Base-by-base conservation (phyloP, 2,888 invertebrate species). In the Epinotia bilunana region DNA sequence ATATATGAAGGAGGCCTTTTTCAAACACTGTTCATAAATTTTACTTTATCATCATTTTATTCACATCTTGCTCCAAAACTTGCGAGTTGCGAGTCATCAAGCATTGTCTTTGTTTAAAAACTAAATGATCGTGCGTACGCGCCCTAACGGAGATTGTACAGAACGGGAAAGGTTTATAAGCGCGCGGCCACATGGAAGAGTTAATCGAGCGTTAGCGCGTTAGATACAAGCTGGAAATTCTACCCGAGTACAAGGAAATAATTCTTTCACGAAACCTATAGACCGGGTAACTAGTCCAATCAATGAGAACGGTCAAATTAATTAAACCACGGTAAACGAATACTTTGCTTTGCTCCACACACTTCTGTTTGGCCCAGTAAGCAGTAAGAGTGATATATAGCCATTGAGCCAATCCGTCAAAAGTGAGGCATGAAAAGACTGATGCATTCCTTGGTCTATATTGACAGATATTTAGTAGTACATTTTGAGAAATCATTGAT, bases 91-190 rank as follows among this genome's bases (percentile, higher is more conserved):
- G 6, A n/a, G 53, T 53, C 53, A 53, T n/a, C n/a, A 49, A 16
- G 16, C 53, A 53, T n/a, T 53, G 53, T 69, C 18, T 2, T 46
- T 23, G 58, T 69, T 46, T 23, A n/a, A 65, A 55, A 65, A 55
- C 65, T 60, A 16, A 23, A 6, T 13, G 53, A 3, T 70, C 13
- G 70, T 74, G 39, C 65, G 74, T 74, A 64, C 20, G 2, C 28
- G 18, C 46, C 55, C 64, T 43, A 74, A 65, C 64, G 58, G 64
- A 74, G 64, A 74, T 71, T 65, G 74, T 65, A 60, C 60, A 70
- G 69, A 74, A 69, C 74, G 63, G 74, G 69, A 74, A 74, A 74
- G 70, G 70, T 74, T 69, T 74, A 70, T 74, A 74, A 74, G 64
- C 64, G 65, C 43, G 70, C 74, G 55, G 74, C 64, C 74, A 70